Conservation (phyloP, 2,113 vertebrate species). For the Centropus bengalensis region DNA sequence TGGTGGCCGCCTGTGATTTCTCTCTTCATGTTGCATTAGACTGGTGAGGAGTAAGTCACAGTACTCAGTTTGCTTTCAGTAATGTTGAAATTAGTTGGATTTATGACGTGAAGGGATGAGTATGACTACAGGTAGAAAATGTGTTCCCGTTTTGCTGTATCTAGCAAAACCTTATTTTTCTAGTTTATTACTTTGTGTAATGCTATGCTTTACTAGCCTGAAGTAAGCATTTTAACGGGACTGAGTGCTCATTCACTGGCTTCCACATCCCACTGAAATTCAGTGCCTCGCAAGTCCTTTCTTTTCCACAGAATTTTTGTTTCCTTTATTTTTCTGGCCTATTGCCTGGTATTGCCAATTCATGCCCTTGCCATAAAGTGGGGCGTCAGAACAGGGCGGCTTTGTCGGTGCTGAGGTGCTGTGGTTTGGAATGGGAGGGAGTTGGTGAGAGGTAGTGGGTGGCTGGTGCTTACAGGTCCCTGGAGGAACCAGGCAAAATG, state of each 20-base stretch:
- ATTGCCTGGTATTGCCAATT: not conserved
- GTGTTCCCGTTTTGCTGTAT: not conserved
- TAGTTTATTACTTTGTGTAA: not conserved
- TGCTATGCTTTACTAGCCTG: not conserved
- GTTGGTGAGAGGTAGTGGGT: accelerated
- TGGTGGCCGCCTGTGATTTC: not conserved
- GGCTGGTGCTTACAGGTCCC: not conserved
- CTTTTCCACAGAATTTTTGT: not conserved
- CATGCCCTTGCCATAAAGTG: not conserved
- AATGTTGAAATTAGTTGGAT: not conserved
- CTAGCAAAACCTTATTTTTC: not conserved
- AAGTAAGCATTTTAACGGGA: not conserved
- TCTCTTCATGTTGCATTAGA: not conserved
- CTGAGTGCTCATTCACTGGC: not conserved
- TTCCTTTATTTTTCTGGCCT: not conserved
- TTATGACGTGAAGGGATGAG: not conserved
- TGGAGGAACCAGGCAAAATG: not conserved
- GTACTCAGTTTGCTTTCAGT: not conserved
- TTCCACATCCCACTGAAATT: not conserved
- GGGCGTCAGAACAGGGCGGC: not conserved
- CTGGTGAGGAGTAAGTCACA: not conserved
- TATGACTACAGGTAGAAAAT: not conserved
- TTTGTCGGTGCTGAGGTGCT: not conserved
- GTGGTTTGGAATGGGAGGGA: accelerated
- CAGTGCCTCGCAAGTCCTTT: not conserved